Evolutionary conservation across 2,113 vertebrate genomes (phyloP), one percentile per base, ranked within the genome.

Genomic region (Bos javanicus): DNA sequence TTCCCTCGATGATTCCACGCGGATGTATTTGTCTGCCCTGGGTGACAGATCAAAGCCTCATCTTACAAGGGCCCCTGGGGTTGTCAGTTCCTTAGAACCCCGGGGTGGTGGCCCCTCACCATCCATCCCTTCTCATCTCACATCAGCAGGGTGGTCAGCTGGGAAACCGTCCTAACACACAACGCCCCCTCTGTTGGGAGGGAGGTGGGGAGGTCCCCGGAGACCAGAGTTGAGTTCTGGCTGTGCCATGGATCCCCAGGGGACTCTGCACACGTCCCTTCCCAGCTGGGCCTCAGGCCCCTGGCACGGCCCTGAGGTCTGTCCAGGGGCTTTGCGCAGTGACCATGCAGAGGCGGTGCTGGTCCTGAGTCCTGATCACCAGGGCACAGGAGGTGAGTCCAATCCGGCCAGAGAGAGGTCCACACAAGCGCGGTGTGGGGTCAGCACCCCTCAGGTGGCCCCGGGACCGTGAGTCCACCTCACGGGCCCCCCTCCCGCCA

Each of bases 391-490:
- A 2, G 12, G 11, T 0, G 0, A 12, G 50, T 52, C 71, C 84
- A 16, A 26, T 23, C 46, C 0, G 1, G 9, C 19, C 8, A 14
- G 48, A 59, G 23, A 1, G 12, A 2, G 26, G 62, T 5, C 57
- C 86, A 6, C 6, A 7, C 0, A 1, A 17, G n/a, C 5, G 0
- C 1, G 9, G 50, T 1, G 33, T 2, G 19, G 39, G 11, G 4
- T 26, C 3, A 1, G 39, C 3, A 28, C 3, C 60, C 19, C 8
- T 13, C 10, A 4, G 60, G 74, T 0, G 11, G 12, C 28, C 39
- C 14, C 0, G 0, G 11, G 28, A 23, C 17, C 0, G 0, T 0
- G 19, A 39, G 43, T 11, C 26, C 1, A 0, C 4, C 1, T 0
- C 10, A 13, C 23, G 2, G 6, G 4, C 4, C 19, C 23, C 9